Conservation (phyloP, 2,888 invertebrate genomes). For the Phalera bucephala region DNA sequence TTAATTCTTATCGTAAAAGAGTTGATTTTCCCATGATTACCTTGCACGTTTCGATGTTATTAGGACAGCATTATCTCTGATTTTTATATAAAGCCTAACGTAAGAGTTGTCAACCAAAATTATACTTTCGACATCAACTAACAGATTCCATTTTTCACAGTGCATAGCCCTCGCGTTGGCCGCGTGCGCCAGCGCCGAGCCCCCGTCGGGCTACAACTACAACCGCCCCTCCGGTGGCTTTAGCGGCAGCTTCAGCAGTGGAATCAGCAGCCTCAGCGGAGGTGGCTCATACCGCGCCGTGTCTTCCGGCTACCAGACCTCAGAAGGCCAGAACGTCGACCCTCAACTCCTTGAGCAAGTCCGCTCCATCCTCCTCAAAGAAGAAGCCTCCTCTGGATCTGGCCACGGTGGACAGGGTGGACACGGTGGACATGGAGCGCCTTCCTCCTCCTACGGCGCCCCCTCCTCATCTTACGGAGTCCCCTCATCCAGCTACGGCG, state of each 20-base stretch:
- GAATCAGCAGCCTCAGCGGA: slow-evolving; percentile 55
- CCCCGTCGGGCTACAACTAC: slow-evolving; percentile 90
- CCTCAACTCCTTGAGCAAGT: slow-evolving; percentile 91
- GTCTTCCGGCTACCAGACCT: slow-evolving; percentile 90
- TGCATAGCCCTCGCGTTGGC: slow-evolving; percentile 92
- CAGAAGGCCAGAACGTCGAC: slow-evolving; percentile 92
- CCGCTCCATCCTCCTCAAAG: slow-evolving; percentile 92
- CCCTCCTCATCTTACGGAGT: slow-evolving; percentile 84
- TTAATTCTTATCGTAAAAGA: too few relatives aligned
- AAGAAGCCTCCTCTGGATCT: slow-evolving; percentile 84
- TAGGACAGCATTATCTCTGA: too few relatives aligned
- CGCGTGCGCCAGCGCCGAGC: slow-evolving; percentile 88
- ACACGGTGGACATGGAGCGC: slow-evolving; percentile 82
- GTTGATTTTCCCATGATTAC: too few relatives aligned
- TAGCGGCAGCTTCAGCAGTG: slow-evolving; percentile 59
- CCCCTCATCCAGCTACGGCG: slow-evolving; percentile 81
- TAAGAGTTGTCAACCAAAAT: too few relatives aligned
- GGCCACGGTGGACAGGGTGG: slow-evolving; percentile 80
- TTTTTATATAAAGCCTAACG: too few relatives aligned
- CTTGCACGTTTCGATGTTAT: too few relatives aligned
- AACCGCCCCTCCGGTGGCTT: slow-evolving; percentile 84
- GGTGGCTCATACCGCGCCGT: slow-evolving; percentile 90
- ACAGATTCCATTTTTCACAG: slow-evolving; percentile 74
- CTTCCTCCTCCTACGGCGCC: slow-evolving; percentile 86
- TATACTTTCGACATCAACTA: too few relatives aligned